Base-by-base conservation (phyloP, 2,888 invertebrate species). In the Dorcus parallelipipedus region DNA sequence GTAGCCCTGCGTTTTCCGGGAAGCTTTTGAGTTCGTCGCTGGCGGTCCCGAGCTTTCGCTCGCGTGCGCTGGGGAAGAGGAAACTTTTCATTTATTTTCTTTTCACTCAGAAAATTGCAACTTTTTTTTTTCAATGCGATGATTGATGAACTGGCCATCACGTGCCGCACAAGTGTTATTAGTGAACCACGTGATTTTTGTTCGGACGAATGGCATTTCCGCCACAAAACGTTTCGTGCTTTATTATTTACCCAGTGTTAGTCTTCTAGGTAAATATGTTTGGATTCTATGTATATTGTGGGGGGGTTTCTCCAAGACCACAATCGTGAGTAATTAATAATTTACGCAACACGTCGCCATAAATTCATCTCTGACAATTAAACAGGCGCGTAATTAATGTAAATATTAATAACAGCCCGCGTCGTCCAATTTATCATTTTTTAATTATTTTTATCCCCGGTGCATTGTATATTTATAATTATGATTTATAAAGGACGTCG, bases 1-100 rank as follows among this genome's bases (percentile, higher is more conserved):
- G 74, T 71, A 73, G 71, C 71, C 71, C 70, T 70, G 72, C 70
- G 70, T 68, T 59, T 51, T 61, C 56, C 58, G 55, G 48, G 58
- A 59, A 58, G 60, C 56, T 56, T 54, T 33, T 14, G 26, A 38
- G 50, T 26, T 40, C 33, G 42, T n/a, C 33, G 42, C 23, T 45
- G 49, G 52, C 52, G 52, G n/a, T 55, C 14, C 9, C 9, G 42
- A 51, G 23, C 48, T 49, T 54, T 51, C 52, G 50, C 60, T 52
- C 50, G 55, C 60, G 60, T 51, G 54, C 61, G 60, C 49, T 64
- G 56, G 58, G 58, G 59, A 52, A 62, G 61, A 56, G 60, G 26
- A 5, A 33, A 33, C 59, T 62, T 56, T 60, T 56, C 55, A 40
- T 41, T 48, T 33, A 54, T 9, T 26, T n/a, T 14, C 23, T n/a